A percentile compares a stretch with the other conserved stretches of the same genome.
These are phyloP conservation scores for Pterostichus niger DNA, from an alignment of 2,888 invertebrate genomes.

Conservation along the genomic window DNA sequence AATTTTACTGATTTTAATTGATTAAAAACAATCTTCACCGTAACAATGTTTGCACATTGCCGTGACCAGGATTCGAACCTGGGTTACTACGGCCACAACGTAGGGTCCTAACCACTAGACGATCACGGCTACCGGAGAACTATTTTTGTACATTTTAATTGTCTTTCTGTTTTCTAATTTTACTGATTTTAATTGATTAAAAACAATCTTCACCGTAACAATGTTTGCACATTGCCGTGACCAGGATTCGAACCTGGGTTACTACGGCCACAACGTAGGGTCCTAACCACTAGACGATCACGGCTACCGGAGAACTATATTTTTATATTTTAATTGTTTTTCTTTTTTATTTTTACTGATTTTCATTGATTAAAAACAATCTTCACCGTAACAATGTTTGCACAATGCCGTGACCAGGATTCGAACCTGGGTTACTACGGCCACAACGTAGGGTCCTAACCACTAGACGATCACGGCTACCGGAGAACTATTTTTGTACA, in stretches of 20 bases:
- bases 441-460: slow-evolving; percentile 80
- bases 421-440: slow-evolving; percentile 83
- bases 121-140: slow-evolving; percentile 16
- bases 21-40: not conserved
- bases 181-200: too few relatives aligned
- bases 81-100: slow-evolving; percentile 83
- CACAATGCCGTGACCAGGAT: slow-evolving; percentile 79
- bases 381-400: slow-evolving; percentile 41
- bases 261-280: slow-evolving; percentile 82
- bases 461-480: slow-evolving; percentile 37
- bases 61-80: slow-evolving; percentile 82
- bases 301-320: not conserved
- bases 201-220: not conserved
- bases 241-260: slow-evolving; percentile 83
- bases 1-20: too few relatives aligned
- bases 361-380: too few relatives aligned
- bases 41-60: slow-evolving; percentile 70
- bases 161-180: too few relatives aligned
- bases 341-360: too few relatives aligned
- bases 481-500: not conserved
- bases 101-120: slow-evolving; percentile 75
- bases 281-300: slow-evolving; percentile 70
- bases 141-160: too few relatives aligned
- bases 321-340: not conserved
- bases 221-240: slow-evolving; percentile 75